Conservation (phyloP, 1,140 invertebrate species). For the Heliconius nattereri region DNA sequence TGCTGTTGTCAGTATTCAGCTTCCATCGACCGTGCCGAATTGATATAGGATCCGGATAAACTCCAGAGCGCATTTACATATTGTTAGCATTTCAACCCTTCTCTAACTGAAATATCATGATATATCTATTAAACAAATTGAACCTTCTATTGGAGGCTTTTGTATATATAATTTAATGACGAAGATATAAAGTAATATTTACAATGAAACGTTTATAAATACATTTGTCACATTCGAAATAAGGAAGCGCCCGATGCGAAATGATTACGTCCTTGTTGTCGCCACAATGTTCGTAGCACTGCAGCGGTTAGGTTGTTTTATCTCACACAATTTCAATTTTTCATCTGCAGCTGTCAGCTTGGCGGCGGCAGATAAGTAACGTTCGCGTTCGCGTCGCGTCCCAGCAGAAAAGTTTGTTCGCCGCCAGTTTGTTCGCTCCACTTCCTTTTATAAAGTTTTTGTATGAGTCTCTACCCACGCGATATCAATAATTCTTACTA, state of each 20-base stretch:
- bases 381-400: conserved; percentile 59
- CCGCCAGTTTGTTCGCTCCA: conserved; percentile 70
- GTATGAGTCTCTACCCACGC: conserved; percentile 60
- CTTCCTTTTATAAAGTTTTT: conserved; percentile 77
- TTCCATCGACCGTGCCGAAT: conserved; percentile 59
- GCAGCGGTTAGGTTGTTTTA: conserved; percentile 75
- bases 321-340: conserved; percentile 81
- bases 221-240: conserved; percentile 44
- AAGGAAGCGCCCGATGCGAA: conserved; percentile 43
- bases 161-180: not conserved
- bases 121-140: conserved; percentile 20
- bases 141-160: not conserved
- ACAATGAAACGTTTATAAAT: conserved; percentile 26
- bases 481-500: conserved; percentile 76
- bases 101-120: conserved; percentile 33
- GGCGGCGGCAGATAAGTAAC: conserved; percentile 76
- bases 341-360: conserved; percentile 79
- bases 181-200: not conserved
- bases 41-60: conserved; percentile 65
- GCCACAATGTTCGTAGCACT: conserved; percentile 64
- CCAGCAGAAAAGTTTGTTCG: conserved; percentile 74
- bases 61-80: conserved; percentile 62
- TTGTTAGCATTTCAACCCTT: conserved; percentile 46
- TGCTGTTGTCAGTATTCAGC: conserved; percentile 66
- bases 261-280: conserved; percentile 63